Evolutionary conservation across 2,888 invertebrate genomes (phyloP).

Genomic region (Teleiodes luculella): DNA sequence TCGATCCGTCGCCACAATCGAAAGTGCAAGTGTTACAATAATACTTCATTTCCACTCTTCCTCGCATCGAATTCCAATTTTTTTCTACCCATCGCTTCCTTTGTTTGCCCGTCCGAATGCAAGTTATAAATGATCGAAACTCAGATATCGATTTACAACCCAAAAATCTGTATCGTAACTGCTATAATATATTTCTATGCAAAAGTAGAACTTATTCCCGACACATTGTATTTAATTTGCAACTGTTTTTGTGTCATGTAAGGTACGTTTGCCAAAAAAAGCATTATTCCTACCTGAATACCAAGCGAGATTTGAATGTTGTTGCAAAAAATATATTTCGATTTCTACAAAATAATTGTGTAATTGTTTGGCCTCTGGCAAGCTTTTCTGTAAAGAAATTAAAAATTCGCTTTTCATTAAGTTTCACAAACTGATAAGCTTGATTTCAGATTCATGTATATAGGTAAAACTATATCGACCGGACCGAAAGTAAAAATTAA

Average conservation of each 20-base stretch:
- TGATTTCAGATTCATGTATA: too few species aligned
- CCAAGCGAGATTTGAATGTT: conserved; percentile 40
- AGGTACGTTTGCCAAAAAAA: conserved; percentile 29
- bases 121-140: conserved; percentile 76
- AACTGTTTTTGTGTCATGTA: conserved; percentile 3
- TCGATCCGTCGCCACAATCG: conserved; percentile 49
- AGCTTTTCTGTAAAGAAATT: neutral
- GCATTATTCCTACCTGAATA: conserved; percentile 57
- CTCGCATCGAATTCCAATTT: conserved; percentile 58
- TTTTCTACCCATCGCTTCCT: conserved; percentile 48
- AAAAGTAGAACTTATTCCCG: conserved; percentile 29
- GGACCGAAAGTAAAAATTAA: too few species aligned
- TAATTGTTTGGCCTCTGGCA: conserved; percentile 24
- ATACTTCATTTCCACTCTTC: conserved; percentile 70
- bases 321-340: conserved; percentile 38
- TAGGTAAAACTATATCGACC: too few species aligned
- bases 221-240: conserved; percentile 12
- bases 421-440: too few species aligned
- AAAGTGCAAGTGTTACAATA: conserved; percentile 79
- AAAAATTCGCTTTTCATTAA: too few species aligned
- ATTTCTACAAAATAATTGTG: conserved; percentile 29
- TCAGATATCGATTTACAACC: conserved; percentile 65
- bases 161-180: conserved; percentile 30
- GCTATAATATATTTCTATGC: conserved; percentile 15
- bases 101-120: conserved; percentile 72